These are phyloP conservation scores for Thelaira solivaga DNA, from an alignment of 2,888 invertebrate species.

Conservation along the genomic window DNA sequence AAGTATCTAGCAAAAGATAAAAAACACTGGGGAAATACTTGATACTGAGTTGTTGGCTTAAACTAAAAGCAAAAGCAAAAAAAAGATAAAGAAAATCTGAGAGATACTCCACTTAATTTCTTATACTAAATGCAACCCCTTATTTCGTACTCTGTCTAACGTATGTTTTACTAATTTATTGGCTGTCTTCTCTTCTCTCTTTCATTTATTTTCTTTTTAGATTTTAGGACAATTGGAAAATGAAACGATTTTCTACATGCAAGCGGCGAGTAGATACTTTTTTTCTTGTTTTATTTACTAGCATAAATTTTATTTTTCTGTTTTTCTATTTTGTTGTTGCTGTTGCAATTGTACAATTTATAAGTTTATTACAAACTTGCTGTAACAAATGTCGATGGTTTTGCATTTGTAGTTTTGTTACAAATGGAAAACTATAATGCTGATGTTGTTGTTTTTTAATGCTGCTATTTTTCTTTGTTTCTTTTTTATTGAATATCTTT, in stretches of 20 bases:
- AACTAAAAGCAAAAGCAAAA: background rate
- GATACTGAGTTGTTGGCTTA: too few species aligned
- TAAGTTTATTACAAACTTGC: constrained; percentile 57
- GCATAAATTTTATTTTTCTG: constrained; percentile 6
- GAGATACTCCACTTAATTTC: constrained; percentile 42
- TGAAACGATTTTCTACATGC: constrained; percentile 23
- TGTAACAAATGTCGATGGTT: constrained; percentile 61
- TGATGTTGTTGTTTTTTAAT: constrained; percentile 4
- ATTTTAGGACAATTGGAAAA: constrained; percentile 39
- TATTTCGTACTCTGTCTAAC: constrained; percentile 46
- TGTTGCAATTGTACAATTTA: constrained; percentile 54
- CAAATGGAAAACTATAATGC: constrained; percentile 48
- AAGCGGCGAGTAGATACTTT: background rate
- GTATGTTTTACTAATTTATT: constrained; percentile 37
- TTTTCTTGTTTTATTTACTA: background rate
- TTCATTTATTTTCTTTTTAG: constrained; percentile 13
- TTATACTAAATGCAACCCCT: constrained; percentile 16
- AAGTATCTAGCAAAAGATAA: constrained; percentile 25
- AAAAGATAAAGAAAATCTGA: constrained; percentile 42
- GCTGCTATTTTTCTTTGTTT: too few species aligned
- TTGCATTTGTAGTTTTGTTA: constrained; percentile 53
- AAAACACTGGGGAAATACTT: constrained; percentile 23
- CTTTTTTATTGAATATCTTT: background rate
- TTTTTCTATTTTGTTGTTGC: background rate
- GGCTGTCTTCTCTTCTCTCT: constrained; percentile 27